Evolutionary conservation across 2,113 vertebrate genomes (phyloP).

Genomic region (Bos indicus): DNA sequence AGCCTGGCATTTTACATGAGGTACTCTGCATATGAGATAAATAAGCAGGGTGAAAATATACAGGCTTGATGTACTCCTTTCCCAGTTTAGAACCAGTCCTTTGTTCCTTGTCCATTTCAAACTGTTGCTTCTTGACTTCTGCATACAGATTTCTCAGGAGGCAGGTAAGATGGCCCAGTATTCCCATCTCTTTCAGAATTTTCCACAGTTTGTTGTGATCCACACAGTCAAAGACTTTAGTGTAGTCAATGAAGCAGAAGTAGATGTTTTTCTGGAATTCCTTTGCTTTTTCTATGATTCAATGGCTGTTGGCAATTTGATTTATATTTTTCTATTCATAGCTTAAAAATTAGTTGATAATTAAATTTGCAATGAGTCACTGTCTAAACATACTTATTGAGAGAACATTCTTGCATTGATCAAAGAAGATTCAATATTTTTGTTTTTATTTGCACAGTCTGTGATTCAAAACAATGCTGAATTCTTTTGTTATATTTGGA

Average conservation of each 20-base stretch:
- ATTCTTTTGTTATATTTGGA: background rate
- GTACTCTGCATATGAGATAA: background rate
- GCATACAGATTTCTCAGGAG: background rate
- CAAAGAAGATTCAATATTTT: background rate
- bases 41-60: background rate
- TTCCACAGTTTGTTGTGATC: background rate
- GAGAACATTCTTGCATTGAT: background rate
- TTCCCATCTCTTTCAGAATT: background rate
- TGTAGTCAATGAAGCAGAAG: background rate
- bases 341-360: background rate
- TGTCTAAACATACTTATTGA: background rate
- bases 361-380: background rate
- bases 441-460: background rate
- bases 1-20: background rate
- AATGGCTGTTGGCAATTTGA: background rate
- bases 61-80: background rate
- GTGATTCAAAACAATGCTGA: background rate
- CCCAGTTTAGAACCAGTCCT: background rate
- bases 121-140: background rate
- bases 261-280: background rate
- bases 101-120: background rate
- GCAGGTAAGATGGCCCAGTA: background rate
- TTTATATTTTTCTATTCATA: background rate
- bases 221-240: background rate
- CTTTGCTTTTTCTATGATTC: background rate